Conservation (phyloP, 2,797 vertebrate genomes). For the Tangara arthus region DNA sequence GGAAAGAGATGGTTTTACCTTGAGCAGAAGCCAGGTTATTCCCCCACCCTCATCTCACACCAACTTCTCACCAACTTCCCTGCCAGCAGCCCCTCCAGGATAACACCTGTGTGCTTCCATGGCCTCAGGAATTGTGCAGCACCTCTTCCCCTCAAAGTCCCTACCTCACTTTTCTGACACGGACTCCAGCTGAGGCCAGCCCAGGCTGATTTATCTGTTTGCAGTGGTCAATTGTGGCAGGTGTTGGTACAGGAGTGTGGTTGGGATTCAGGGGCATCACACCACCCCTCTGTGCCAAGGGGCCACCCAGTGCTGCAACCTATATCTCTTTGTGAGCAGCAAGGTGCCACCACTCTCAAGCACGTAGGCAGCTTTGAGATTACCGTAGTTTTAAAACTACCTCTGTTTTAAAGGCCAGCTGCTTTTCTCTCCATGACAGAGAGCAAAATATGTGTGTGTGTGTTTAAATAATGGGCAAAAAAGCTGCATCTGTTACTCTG, state of each 20-base stretch:
- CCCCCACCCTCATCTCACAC: neutral
- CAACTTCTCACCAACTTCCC: neutral
- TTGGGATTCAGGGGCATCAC: fast-evolving
- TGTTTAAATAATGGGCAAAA: neutral
- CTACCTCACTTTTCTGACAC: neutral
- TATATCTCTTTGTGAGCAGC: neutral
- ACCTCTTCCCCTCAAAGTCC: fast-evolving
- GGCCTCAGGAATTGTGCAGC: fast-evolving
- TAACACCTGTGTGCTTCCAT: neutral
- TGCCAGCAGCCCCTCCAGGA: neutral
- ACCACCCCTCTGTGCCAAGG: neutral
- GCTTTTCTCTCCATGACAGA: neutral
- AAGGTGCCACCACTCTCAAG: neutral
- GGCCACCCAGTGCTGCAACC: neutral
- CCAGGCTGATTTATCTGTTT: neutral
- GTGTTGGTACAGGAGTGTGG: neutral
- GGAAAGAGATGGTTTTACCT: neutral
- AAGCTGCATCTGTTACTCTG: neutral
- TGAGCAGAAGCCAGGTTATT: slow-evolving; percentile 1
- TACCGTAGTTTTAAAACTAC: neutral
- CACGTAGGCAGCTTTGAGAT: neutral
- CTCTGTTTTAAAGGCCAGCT: neutral
- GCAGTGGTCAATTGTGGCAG: neutral
- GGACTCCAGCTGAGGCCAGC: neutral
- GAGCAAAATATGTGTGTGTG: neutral